phyloP scores from a whole-genome alignment of 1,140 invertebrate species.

The Procambarus virginalis region DNA sequence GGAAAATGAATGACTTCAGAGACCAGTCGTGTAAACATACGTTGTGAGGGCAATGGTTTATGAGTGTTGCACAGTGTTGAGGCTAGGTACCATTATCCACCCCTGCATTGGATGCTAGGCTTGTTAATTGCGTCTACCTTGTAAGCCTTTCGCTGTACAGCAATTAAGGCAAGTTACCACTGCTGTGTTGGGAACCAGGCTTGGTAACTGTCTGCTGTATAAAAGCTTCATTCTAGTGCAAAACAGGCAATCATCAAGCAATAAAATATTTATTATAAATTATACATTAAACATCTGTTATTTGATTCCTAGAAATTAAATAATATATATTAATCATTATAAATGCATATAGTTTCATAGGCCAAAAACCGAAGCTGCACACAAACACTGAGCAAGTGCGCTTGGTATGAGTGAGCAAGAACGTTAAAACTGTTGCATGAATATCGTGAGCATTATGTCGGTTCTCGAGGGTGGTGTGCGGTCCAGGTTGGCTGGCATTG shows the following conservation, averaged over 20 bases:
- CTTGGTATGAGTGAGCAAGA: not conserved
- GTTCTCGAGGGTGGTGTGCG: not conserved
- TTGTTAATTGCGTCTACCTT: no score
- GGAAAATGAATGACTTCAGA: not conserved
- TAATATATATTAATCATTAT: constrained; percentile 3
- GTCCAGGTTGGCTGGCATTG: not conserved
- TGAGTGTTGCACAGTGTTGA: not conserved
- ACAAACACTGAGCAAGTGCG: not conserved
- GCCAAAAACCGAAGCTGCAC: not conserved
- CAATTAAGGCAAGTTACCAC: not conserved
- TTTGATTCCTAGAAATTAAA: not conserved
- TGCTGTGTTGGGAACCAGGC: not conserved
- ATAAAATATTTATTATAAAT: not conserved
- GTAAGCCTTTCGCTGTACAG: no score
- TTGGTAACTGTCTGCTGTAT: not conserved
- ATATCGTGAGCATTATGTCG: not conserved
- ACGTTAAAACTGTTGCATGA: not conserved
- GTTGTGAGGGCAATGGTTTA: not conserved
- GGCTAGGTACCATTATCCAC: no score
- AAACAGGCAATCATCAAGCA: not conserved
- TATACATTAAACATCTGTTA: not conserved
- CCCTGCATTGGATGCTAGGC: no score
- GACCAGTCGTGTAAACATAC: not conserved
- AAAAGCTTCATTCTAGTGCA: not conserved
- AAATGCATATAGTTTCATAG: not conserved